Evolutionary conservation across 2,888 invertebrate species (phyloP), one percentile per base, ranked within the genome.

Genomic region (Aspidapion aeneum): DNA sequence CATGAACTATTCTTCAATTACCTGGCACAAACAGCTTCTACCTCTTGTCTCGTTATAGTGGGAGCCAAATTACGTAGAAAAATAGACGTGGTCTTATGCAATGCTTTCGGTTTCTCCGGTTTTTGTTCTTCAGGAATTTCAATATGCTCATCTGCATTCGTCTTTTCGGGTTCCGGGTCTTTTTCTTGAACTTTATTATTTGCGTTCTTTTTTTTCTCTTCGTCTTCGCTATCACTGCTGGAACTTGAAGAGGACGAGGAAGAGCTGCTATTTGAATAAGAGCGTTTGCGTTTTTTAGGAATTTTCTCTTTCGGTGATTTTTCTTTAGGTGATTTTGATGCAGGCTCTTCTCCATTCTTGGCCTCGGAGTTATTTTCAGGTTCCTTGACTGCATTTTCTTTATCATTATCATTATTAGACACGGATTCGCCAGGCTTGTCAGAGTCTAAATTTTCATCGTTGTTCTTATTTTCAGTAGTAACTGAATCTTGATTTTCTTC

Each of bases 51-150:
- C 0, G 98, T 98, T 63, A 98, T 96, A 1, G 94, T 91, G 0
- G 99, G 97, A 0, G 98, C 95, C 63, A 99, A 85, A 80, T 98
- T 98, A 56, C 98, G 86, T 63, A 99, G 83, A 78, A 99, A 99
- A 71, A 99, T 98, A 1, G 98, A 98, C 21, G 95, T 93, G 0
- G 98, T 99, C 75, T 95, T 94, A 79, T 99, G 98, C 52, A 98
- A 82, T 1, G 94, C 89, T 59, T 90, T 84, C 0, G 88, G 86
- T 72, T 84, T 80, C 68, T 83, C 81, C 52, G 81, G 80, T 74
- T 84, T 79, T 5, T 81, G 78, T 58, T 82, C 80, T 50, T 82
- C 82, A 20, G 81, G 74, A 69, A 83, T 82, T 21, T 81, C 81
- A 16, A 77, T 75, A 54, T 78, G 76, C 35, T 77, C 77, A 18